These are phyloP conservation scores for Bombus terrestris DNA, from an alignment of 1,140 invertebrate genomes.

Conservation along the genomic window DNA sequence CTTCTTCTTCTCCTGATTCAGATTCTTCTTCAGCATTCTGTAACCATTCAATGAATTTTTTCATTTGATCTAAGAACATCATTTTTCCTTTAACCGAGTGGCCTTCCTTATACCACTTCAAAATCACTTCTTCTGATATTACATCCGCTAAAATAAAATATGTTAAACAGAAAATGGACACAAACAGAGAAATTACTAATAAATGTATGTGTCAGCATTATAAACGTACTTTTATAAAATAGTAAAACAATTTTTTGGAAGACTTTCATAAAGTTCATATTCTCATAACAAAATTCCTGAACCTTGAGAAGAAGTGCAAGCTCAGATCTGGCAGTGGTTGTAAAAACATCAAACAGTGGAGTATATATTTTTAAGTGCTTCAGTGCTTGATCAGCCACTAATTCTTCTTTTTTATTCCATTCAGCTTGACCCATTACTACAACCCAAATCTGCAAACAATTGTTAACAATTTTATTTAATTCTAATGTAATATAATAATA, in stretches of 20 bases:
- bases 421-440: conserved; percentile 96
- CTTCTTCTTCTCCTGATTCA: conserved; percentile 83
- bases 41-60: conserved; percentile 98
- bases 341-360: conserved; percentile 92
- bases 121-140: conserved; percentile 94
- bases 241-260: conserved; percentile 98
- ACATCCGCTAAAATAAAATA: conserved; percentile 87
- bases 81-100: conserved; percentile 97
- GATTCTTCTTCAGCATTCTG: conserved; percentile 96
- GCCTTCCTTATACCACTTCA: conserved; percentile 96
- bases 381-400: conserved; percentile 96
- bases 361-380: conserved; percentile 95
- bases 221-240: conserved; percentile 94
- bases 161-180: conserved; percentile 28
- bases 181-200: neutral
- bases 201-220: neutral
- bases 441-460: conserved; percentile 90
- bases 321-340: conserved; percentile 92
- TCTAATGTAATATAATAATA: neutral
- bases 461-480: neutral
- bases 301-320: conserved; percentile 94
- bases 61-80: conserved; percentile 98
- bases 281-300: conserved; percentile 98
- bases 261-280: conserved; percentile 99
- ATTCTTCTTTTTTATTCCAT: conserved; percentile 99